Conservation (phyloP, 1,140 invertebrate species). For the Drosophila leontia region DNA sequence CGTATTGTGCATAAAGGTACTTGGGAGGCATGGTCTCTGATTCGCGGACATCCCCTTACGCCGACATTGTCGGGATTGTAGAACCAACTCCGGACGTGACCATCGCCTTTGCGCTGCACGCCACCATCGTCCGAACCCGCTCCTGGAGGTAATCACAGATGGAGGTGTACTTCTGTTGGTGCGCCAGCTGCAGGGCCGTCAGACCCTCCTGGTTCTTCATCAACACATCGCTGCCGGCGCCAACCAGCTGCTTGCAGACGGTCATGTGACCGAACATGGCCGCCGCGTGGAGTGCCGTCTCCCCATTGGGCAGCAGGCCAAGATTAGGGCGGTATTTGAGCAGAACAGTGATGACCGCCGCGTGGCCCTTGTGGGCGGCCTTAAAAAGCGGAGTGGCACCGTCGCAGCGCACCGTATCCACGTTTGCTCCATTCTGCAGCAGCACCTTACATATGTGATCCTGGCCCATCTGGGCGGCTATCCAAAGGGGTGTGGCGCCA, state of each 20-base stretch:
- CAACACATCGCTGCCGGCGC: conserved; percentile 89
- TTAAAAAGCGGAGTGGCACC: conserved; percentile 97
- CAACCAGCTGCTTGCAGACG: conserved; percentile 91
- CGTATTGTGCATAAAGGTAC: conserved; percentile 75
- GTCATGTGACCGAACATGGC: conserved; percentile 94
- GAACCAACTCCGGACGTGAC: conserved; percentile 34
- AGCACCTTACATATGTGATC: conserved; percentile 92
- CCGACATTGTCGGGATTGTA: conserved; percentile 43
- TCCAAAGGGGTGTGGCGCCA: conserved; percentile 95
- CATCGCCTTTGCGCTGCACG: conserved; percentile 49
- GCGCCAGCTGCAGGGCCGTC: conserved; percentile 88
- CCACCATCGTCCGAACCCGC: conserved; percentile 60
- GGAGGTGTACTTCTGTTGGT: conserved; percentile 78
- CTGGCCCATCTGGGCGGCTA: conserved; percentile 97
- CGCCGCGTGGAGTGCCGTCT: conserved; percentile 94
- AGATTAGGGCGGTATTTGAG: conserved; percentile 93
- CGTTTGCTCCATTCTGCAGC: conserved; percentile 90
- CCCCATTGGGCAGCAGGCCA: conserved; percentile 94
- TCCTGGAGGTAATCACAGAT: conserved; percentile 83
- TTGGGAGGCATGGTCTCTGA: conserved; percentile 54
- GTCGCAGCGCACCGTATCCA: conserved; percentile 93
- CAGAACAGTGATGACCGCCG: conserved; percentile 93
- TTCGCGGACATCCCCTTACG: conserved; percentile 45
- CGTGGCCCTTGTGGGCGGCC: conserved; percentile 96
- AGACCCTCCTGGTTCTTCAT: conserved; percentile 90